These are phyloP conservation scores for Gorsachius magnificus DNA, from an alignment of 2,797 vertebrate species.

Conservation along the genomic window DNA sequence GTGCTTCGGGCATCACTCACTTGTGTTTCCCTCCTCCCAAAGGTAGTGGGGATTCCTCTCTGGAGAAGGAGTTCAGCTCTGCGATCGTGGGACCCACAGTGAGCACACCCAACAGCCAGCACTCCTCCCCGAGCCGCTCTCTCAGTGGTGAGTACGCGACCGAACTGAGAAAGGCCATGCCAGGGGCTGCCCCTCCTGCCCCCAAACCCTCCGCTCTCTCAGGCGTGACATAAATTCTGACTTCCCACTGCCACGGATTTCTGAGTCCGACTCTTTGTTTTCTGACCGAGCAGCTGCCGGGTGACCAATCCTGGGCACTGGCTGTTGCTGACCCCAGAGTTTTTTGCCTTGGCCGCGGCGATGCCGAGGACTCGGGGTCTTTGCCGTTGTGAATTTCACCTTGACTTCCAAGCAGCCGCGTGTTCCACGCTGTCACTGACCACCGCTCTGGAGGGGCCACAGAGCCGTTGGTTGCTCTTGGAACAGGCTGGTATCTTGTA, in stretches of 20 bases:
- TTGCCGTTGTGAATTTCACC: background rate
- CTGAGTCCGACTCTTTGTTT: background rate
- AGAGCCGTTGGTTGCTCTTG: background rate
- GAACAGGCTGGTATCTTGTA: background rate
- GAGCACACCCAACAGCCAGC: constrained; percentile 92
- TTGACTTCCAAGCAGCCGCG: background rate
- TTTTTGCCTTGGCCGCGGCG: background rate
- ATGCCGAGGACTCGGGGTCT: background rate
- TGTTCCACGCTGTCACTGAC: background rate
- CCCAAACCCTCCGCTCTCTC: background rate
- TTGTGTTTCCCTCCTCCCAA: constrained; percentile 39
- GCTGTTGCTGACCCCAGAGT: background rate
- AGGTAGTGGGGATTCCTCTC: constrained; percentile 92
- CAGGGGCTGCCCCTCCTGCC: background rate
- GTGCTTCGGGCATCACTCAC: background rate
- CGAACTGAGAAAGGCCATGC: background rate
- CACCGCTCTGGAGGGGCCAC: background rate
- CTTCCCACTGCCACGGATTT: background rate
- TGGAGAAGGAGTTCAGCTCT: constrained; percentile 89
- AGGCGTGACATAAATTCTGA: background rate
- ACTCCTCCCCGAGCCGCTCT: constrained; percentile 89
- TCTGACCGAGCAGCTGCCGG: background rate
- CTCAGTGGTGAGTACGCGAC: constrained; percentile 84
- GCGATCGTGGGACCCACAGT: constrained; percentile 83
- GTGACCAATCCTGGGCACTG: background rate